Evolutionary conservation across 2,113 vertebrate genomes (phyloP).

Genomic region (Trematomus loennbergii): DNA sequence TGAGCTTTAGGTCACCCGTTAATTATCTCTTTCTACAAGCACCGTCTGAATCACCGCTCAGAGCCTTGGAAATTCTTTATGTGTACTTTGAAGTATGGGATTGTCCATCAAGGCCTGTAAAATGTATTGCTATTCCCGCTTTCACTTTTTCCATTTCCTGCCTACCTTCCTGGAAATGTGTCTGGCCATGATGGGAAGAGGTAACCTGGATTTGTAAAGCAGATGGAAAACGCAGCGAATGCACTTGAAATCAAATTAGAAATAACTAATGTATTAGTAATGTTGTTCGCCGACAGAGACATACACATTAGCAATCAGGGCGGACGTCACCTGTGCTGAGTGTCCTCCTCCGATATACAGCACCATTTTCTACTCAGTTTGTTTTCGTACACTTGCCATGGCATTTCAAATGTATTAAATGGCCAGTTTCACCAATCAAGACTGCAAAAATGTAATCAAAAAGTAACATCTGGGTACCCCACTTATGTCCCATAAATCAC

Average conservation of each 20-base stretch:
- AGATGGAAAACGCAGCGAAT: neutral
- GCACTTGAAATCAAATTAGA: constrained; percentile 2
- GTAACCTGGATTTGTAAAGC: neutral
- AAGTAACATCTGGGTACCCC: constrained; percentile 31
- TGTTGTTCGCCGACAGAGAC: too few species aligned
- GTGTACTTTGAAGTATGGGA: neutral
- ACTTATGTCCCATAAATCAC: neutral
- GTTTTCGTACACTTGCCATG: neutral
- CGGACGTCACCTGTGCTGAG: neutral
- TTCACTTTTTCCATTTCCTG: neutral
- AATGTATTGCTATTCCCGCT: neutral
- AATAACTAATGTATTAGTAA: neutral
- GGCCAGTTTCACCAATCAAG: neutral
- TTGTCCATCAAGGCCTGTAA: neutral
- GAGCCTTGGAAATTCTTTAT: neutral
- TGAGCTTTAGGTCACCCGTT: neutral
- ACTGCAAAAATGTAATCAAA: neutral
- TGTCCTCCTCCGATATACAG: constrained; percentile 2
- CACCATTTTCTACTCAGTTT: neutral
- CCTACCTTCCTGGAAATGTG: neutral
- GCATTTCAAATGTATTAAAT: neutral
- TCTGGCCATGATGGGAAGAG: neutral
- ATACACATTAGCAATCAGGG: neutral
- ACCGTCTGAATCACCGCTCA: neutral
- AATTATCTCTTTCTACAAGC: constrained; percentile 7